Base-by-base conservation (phyloP, 2,113 vertebrate genomes). In the Colistium nudipinnis region DNA sequence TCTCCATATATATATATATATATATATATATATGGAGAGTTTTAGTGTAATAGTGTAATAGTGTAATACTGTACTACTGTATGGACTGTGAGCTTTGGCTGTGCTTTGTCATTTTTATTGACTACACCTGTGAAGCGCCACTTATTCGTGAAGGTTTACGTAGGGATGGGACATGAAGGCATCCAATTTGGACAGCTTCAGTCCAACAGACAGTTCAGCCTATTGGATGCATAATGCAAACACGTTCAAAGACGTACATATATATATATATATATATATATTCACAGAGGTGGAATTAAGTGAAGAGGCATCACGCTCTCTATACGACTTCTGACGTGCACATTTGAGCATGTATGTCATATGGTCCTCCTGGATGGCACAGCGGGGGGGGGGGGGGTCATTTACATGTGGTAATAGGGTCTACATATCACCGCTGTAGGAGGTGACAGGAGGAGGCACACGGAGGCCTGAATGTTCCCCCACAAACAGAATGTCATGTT, bases 341-440 rank as follows among this genome's bases (percentile, higher is more conserved):
- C 17, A 43, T 54, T 51, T 56, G 55, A 70, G 54, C 72, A 17
- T 19, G 49, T 12, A n/a, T 68, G 62, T 62, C 70, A 62, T 14
- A 52, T 33, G 3, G 9, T 45, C 33, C 31, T 24, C n/a, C 8
- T 64, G 36, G 56, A 59, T 35, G 39, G 48, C 83, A 54, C 80
- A 75, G 81, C 25, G 24, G 89, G 81, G 68, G 78, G 88, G 81
- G 22, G 24, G 89, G 81, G 68, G 78, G 88, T 80, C 79, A 87
- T 90, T 91, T 89, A 85, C 87, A 91, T 87, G 80, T 70, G 73
- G 83, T 89, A 80, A 91, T 77, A 2, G 68, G 74, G 63, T 84
- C 74, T 56, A 85, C 77, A 84, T 80, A 75, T 87, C 85, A 81
- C 39, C 19, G 63, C 76, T 12, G 63, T 7, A 62, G 54, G 53